Percentiles rank a stretch among this genome's conserved stretches.
Evolutionary conservation across 2,113 vertebrate species (phyloP).

Genomic region (Percopsis transmontana): DNA sequence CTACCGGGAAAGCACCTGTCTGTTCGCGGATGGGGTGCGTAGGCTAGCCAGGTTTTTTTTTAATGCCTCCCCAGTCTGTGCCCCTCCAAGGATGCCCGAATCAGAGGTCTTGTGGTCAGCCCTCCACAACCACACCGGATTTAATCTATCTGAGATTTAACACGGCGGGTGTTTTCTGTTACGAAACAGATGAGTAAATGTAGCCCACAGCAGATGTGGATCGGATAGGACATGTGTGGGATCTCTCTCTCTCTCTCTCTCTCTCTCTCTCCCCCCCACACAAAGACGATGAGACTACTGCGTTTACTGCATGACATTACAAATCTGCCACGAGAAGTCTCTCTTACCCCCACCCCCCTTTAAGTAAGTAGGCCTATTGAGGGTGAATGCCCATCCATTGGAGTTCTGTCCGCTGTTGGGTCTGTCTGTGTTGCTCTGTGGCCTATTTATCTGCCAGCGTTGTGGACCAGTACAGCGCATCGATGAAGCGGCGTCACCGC

Average conservation of each 20-base stretch:
- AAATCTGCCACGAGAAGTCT: constrained; percentile 23
- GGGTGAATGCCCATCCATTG: too few species aligned
- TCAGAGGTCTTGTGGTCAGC: constrained; percentile 46
- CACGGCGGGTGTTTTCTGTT: constrained; percentile 51
- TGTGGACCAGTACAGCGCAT: constrained; percentile 42
- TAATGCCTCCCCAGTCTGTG: not conserved
- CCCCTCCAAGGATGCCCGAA: constrained; percentile 33
- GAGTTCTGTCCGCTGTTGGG: too few species aligned
- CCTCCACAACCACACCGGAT: constrained; percentile 40
- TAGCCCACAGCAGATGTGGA: constrained; percentile 37
- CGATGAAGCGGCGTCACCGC: too few species aligned
- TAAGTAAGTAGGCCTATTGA: constrained; percentile 28
- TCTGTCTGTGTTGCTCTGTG: constrained; percentile 22
- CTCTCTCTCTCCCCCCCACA: constrained; percentile 49
- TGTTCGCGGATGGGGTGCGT: not conserved
- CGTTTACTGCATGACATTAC: constrained; percentile 54
- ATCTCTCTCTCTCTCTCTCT: constrained; percentile 27
- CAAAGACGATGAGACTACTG: constrained; percentile 9
- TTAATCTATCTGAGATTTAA: constrained; percentile 44
- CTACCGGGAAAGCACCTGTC: not conserved
- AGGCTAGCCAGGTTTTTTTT: not conserved
- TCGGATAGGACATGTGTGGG: constrained; percentile 44
- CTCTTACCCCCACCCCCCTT: constrained; percentile 8
- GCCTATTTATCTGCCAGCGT: constrained; percentile 57
- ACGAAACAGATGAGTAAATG: constrained; percentile 57